These are phyloP conservation scores for Tiliqua scincoides DNA, from an alignment of 2,113 vertebrate genomes.

Conservation along the genomic window DNA sequence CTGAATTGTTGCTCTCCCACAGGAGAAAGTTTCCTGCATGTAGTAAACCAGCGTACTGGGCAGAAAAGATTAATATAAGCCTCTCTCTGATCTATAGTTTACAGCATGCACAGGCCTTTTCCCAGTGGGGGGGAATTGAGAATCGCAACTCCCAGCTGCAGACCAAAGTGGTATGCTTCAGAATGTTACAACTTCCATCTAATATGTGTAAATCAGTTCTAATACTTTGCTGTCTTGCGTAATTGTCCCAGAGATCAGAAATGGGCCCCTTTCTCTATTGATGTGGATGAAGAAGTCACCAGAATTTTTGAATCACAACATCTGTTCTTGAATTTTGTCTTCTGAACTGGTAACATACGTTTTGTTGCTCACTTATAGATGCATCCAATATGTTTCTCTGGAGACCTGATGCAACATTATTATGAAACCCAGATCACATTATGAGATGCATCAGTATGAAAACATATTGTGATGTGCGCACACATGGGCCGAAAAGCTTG, in stretches of 20 bases:
- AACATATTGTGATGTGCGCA: neutral
- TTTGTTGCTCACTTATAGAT: slow-evolving; percentile 20
- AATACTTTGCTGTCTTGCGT: neutral
- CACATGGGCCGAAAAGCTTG: neutral
- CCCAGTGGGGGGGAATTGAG: neutral
- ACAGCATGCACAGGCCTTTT: neutral
- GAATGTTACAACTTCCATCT: neutral
- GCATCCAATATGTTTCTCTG: neutral
- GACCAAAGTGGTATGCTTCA: neutral
- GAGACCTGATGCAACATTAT: neutral
- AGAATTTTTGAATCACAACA: neutral
- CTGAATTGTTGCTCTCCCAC: neutral
- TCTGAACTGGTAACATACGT: neutral
- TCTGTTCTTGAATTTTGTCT: neutral
- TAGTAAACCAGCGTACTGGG: neutral
- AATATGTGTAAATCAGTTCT: neutral
- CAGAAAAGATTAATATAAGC: neutral
- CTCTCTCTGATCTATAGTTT: neutral
- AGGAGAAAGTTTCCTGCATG: neutral
- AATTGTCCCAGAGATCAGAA: neutral
- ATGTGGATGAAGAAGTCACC: neutral
- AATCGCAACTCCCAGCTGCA: neutral
- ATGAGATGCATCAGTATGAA: neutral
- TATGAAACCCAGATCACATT: neutral
- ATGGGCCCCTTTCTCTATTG: neutral